Conservation (phyloP, 2,888 invertebrate species). For the Mesorhabditis belari region DNA sequence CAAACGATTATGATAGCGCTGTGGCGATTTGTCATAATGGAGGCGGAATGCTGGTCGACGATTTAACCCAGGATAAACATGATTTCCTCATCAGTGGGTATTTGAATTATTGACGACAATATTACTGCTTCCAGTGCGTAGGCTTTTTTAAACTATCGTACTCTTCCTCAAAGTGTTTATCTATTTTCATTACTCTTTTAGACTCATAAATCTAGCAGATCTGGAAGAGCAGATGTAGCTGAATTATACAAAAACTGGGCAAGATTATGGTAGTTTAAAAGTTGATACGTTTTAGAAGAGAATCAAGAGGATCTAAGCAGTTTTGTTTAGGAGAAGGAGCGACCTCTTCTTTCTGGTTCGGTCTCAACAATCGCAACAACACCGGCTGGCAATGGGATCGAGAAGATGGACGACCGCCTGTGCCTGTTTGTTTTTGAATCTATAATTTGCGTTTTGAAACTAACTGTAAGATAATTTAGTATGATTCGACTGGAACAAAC, state of each 20-base stretch:
- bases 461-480: too few species aligned
- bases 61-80: constrained; percentile 21
- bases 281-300: too few species aligned
- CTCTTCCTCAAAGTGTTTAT: too few species aligned
- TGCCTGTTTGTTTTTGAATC: neutral
- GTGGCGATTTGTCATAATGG: constrained; percentile 19
- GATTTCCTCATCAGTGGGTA: constrained; percentile 11
- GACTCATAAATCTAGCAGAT: too few species aligned
- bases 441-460: too few species aligned
- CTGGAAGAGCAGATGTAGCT: too few species aligned
- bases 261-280: too few species aligned
- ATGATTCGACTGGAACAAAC: neutral
- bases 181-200: too few species aligned
- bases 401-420: constrained; percentile 5
- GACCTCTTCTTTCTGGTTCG: constrained; percentile 24
- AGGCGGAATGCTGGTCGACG: constrained; percentile 36
- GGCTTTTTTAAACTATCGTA: too few species aligned
- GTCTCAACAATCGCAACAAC: constrained; percentile 14
- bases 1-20: constrained; percentile 15
- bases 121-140: too few species aligned
- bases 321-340: constrained; percentile 1
- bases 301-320: too few species aligned
- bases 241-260: too few species aligned
- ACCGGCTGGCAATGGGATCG: constrained; percentile 24
- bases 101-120: neutral